Conservation (phyloP, 2,888 invertebrate genomes). For the Hylaea fasciaria region DNA sequence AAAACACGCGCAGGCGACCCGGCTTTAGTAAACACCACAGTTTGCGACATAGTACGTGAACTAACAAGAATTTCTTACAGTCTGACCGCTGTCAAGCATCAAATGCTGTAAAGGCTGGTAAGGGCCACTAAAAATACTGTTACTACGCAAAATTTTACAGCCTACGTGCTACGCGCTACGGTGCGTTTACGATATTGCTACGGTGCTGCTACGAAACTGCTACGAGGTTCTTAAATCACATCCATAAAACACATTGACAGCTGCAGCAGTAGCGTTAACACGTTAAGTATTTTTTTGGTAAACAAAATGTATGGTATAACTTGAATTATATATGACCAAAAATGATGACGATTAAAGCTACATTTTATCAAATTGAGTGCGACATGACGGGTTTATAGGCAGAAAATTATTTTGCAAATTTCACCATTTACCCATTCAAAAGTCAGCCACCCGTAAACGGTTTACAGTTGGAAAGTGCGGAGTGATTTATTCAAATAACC, state of each 20-base stretch:
- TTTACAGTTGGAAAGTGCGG: constrained; percentile 31
- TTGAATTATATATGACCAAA: background rate
- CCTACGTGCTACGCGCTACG: constrained; percentile 39
- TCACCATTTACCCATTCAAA: constrained; percentile 23
- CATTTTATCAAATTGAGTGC: background rate
- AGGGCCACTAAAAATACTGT: constrained; percentile 38
- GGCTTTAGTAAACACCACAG: background rate
- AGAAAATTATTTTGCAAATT: background rate
- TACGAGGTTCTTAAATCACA: constrained; percentile 40
- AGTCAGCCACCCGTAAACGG: constrained; percentile 26
- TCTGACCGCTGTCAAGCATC: constrained; percentile 29
- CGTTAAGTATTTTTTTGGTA: background rate
- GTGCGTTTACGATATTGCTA: constrained; percentile 42
- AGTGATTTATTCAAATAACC: constrained; percentile 50
- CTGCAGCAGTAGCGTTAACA: constrained; percentile 5
- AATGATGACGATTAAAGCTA: background rate
- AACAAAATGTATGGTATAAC: background rate
- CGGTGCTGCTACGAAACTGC: constrained; percentile 35
- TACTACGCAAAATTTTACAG: constrained; percentile 39
- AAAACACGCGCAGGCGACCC: too few relatives aligned
- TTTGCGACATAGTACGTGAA: constrained; percentile 7
- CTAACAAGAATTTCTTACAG: constrained; percentile 25
- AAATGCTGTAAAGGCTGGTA: constrained; percentile 19
- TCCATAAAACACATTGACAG: constrained; percentile 31
- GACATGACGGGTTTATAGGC: constrained; percentile 1